These are phyloP conservation scores for Eumeta japonica DNA, from an alignment of 1,140 invertebrate genomes.

Conservation along the genomic window DNA sequence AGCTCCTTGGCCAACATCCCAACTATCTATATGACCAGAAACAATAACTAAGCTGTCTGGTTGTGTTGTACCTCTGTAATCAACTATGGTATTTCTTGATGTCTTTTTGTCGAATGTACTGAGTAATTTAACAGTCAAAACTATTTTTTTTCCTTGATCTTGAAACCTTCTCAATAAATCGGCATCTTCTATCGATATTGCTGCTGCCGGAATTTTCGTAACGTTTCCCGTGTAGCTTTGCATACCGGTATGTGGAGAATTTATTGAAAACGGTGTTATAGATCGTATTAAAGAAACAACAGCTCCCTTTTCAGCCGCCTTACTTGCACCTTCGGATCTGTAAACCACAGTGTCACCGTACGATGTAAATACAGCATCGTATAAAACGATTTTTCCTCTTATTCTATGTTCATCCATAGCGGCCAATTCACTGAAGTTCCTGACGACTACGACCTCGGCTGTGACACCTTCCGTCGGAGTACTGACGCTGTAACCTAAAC, in stretches of 20 bases:
- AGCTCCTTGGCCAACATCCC: slow-evolving; percentile 80
- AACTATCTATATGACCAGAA: slow-evolving; percentile 80
- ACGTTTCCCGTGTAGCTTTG: slow-evolving; percentile 59
- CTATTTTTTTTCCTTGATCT: slow-evolving; percentile 34
- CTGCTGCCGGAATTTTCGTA: slow-evolving; percentile 69
- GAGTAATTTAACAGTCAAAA: slow-evolving; percentile 29
- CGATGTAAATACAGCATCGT: slow-evolving; percentile 61
- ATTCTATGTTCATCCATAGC: slow-evolving; percentile 40
- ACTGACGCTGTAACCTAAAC: slow-evolving; percentile 62
- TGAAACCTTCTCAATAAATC: slow-evolving; percentile 64
- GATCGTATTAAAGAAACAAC: slow-evolving; percentile 69
- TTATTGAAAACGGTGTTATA: slow-evolving; percentile 67
- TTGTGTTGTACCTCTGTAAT: slow-evolving; percentile 58
- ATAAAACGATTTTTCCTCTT: slow-evolving; percentile 70
- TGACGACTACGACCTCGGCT: slow-evolving; percentile 65
- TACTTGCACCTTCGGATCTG: slow-evolving; percentile 58
- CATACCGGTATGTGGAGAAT: slow-evolving; percentile 65
- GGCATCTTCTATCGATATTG: slow-evolving; percentile 75
- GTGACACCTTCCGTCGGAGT: slow-evolving; percentile 64
- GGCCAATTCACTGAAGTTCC: slow-evolving; percentile 63
- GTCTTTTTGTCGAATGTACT: slow-evolving; percentile 16
- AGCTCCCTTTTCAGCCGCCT: slow-evolving; percentile 65
- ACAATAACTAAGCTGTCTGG: slow-evolving; percentile 66
- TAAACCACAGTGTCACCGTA: slow-evolving; percentile 62
- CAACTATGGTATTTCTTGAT: slow-evolving; percentile 70